These are phyloP conservation scores for Drosophila parabipectinata DNA, from an alignment of 1,140 invertebrate genomes.

Conservation along the genomic window DNA sequence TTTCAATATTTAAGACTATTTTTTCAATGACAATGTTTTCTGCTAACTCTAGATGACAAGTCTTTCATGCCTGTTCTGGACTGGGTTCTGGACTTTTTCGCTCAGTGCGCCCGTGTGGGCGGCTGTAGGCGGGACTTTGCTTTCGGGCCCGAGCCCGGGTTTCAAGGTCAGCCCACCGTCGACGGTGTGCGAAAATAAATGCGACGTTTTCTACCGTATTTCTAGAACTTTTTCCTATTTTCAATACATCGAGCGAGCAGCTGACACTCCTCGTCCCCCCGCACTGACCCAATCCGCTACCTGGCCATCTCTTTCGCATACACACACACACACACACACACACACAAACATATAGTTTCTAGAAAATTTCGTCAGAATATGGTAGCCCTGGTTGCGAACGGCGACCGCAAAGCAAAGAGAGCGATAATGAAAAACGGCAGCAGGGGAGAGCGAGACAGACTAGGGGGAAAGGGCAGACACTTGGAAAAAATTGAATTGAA, in stretches of 20 bases:
- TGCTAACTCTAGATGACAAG: not conserved
- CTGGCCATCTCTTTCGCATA: slow-evolving; percentile 15
- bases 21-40: too few species aligned
- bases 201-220: slow-evolving; percentile 50
- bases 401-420: slow-evolving; percentile 54
- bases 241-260: slow-evolving; percentile 63
- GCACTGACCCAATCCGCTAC: not conserved
- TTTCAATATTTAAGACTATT: too few species aligned
- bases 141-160: slow-evolving; percentile 45
- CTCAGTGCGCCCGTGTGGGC: not conserved
- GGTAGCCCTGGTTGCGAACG: slow-evolving; percentile 71
- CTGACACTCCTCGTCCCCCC: slow-evolving; percentile 50
- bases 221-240: slow-evolving; percentile 73
- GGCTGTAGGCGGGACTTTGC: slow-evolving; percentile 4
- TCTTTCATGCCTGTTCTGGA: not conserved
- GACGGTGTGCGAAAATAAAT: slow-evolving; percentile 42
- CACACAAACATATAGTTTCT: slow-evolving; percentile 52
- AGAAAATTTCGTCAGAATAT: slow-evolving; percentile 70
- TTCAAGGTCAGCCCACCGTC: slow-evolving; percentile 54
- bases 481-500: slow-evolving; percentile 16
- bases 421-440: slow-evolving; percentile 50
- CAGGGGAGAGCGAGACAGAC: slow-evolving; percentile 14
- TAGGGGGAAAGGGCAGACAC: slow-evolving; percentile 49
- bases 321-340: slow-evolving; percentile 20
- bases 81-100: not conserved